Percentiles rank a stretch among this genome's conserved stretches.
phyloP scores from a whole-genome alignment of 2,888 invertebrate species.

The Platycheirus rosarum region DNA sequence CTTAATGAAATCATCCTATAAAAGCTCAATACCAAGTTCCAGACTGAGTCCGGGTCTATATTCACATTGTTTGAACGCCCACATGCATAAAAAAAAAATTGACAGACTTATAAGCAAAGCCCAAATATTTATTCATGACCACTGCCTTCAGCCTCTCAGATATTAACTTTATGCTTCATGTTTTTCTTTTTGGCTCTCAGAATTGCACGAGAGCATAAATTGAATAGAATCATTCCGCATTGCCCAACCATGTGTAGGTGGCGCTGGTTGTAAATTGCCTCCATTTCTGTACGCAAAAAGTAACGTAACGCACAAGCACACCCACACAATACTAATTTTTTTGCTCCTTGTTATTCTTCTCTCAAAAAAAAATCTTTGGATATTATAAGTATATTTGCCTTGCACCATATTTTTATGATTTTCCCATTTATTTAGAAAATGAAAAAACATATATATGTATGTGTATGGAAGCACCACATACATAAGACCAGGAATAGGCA shows the following conservation, averaged over 20 bases:
- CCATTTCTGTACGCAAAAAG: constrained; percentile 10
- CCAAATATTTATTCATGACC: not conserved
- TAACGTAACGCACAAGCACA: constrained; percentile 14
- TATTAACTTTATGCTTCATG: not conserved
- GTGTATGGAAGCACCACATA: not conserved
- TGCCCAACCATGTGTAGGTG: constrained; percentile 3
- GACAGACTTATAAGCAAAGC: too few species aligned
- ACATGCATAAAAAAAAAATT: too few species aligned
- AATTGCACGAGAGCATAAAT: constrained; percentile 36
- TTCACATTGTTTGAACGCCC: too few species aligned
- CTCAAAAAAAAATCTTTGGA: too few species aligned
- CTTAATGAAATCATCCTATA: too few species aligned
- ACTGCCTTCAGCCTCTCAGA: not conserved
- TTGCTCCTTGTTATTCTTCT: too few species aligned
- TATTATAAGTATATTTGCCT: constrained; percentile 8
- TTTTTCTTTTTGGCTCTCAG: not conserved
- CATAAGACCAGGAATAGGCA: constrained; percentile 32
- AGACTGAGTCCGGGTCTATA: too few species aligned
- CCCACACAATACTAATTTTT: too few species aligned
- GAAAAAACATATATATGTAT: not conserved
- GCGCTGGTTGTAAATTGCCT: constrained; percentile 4
- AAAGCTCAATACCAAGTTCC: too few species aligned
- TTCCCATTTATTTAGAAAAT: constrained; percentile 46
- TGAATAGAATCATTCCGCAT: constrained; percentile 31
- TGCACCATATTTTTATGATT: constrained; percentile 51